Evolutionary conservation across 2,113 vertebrate genomes (phyloP).

Genomic region (Prolemur simus): DNA sequence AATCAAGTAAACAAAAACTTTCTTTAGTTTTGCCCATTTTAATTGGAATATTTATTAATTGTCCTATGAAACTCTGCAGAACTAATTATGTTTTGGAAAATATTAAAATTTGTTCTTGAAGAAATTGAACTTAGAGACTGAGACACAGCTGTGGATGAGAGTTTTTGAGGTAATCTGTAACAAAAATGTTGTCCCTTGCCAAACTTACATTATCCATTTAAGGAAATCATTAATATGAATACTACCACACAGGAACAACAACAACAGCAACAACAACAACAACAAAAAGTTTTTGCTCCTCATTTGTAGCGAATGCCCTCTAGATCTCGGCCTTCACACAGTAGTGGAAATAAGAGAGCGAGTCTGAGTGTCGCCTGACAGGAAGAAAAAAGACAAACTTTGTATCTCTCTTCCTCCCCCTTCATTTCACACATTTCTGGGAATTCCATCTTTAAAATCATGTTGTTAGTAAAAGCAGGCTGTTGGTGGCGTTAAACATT

Average conservation of each 20-base stretch:
- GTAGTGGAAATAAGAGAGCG: neutral
- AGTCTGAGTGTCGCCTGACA: neutral
- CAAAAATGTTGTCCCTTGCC: neutral
- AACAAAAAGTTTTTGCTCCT: neutral
- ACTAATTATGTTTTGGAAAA: neutral
- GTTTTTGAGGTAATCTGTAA: neutral
- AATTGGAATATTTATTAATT: neutral
- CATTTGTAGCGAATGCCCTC: neutral
- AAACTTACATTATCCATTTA: neutral
- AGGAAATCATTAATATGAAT: neutral
- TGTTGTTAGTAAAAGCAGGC: neutral
- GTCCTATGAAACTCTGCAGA: neutral
- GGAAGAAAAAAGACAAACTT: neutral
- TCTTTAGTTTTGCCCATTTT: slow-evolving; percentile 17
- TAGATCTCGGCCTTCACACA: neutral
- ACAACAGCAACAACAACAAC: neutral
- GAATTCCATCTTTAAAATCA: neutral
- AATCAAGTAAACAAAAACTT: neutral
- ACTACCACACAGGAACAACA: neutral
- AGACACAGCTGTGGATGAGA: neutral
- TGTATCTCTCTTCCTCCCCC: neutral
- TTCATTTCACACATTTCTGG: neutral
- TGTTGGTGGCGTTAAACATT: neutral
- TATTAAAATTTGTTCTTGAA: slow-evolving; percentile 32
- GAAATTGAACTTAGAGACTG: neutral